Base-by-base conservation (phyloP, 2,888 invertebrate species). In the Tribolium freemani region DNA sequence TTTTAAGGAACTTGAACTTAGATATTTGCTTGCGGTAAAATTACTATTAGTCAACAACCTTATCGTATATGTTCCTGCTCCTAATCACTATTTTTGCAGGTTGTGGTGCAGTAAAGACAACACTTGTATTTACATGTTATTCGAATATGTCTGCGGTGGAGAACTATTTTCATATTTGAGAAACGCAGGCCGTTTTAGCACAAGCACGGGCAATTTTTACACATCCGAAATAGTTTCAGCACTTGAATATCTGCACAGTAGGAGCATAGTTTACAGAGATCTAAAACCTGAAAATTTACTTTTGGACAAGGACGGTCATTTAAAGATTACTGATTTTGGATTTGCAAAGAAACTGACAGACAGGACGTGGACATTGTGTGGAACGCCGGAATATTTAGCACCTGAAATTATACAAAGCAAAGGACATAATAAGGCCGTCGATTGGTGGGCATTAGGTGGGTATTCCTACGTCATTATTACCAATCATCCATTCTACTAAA, bases 301-400 rank as follows among this genome's bases (percentile, higher is more conserved):
- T 13, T 89, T 99, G 58, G 98, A 97, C 82, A 91, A 91, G 77
- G 95, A 97, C 80, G 99, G 99, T 0, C 98, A 99, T 86, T 87
- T 99, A 82, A 98, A 98, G 88, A 96, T 99, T 81, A 98, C 98
- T 5, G 99, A 99, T 86, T 99, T 99, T 84, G 98, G 99, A 8
- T 99, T 99, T 85, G 97, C 98, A 51, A 99, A 99, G 87, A 95
- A 95, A 83, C 88, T 99, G 54, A 92, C 93, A 1, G 98, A 98
- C 86, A 92, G 98, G 80, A 98, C 98, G 68, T 98, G 97, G 97
- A 98, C 97, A 0, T 86, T 98, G 54, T 98, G 98, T 84, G 98
- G 98, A 0, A 99, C 99, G 0, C 98, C 98, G 0, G 98, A 99
- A 86, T 99, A 99, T 87, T 89, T 99, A 76, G 98, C 99, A 53